These are phyloP conservation scores for Gymnodraco acuticeps DNA, from an alignment of 2,797 vertebrate species.

Conservation along the genomic window DNA sequence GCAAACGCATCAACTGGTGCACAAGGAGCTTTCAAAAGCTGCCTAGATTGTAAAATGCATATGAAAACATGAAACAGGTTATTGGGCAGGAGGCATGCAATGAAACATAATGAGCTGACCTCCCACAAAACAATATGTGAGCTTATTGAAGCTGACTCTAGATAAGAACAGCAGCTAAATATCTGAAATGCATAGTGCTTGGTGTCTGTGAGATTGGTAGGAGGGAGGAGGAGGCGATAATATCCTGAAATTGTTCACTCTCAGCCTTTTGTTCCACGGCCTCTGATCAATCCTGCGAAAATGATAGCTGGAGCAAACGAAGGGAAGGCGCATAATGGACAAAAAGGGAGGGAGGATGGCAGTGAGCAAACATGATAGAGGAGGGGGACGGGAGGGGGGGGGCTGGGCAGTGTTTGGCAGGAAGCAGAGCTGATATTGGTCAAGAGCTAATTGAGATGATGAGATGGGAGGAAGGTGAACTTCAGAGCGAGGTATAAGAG, in stretches of 20 bases:
- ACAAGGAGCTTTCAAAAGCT: background rate
- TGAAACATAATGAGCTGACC: background rate
- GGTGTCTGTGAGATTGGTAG: background rate
- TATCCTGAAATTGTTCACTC: conserved; percentile 61
- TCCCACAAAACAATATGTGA: background rate
- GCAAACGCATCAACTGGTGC: no score
- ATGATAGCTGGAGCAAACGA: conserved; percentile 44
- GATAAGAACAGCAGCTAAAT: conserved; percentile 23
- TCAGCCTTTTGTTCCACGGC: conserved; percentile 59
- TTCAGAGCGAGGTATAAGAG: conserved; percentile 36
- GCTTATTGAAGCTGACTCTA: background rate
- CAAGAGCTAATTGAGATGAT: conserved; percentile 58
- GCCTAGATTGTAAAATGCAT: background rate
- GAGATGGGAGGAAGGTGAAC: conserved; percentile 58
- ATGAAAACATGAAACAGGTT: conserved; percentile 2
- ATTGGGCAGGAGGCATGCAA: background rate
- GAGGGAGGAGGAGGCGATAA: conserved; percentile 21
- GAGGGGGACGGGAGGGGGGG: background rate
- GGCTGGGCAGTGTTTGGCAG: conserved; percentile 24
- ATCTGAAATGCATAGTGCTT: conserved; percentile 1
- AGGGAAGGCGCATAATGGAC: conserved; percentile 23
- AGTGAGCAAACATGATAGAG: conserved; percentile 33
- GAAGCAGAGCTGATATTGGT: conserved; percentile 48
- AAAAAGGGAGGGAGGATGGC: background rate
- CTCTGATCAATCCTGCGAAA: conserved; percentile 52